Conservation (phyloP, 2,888 invertebrate genomes). For the Axea sp. region DNA sequence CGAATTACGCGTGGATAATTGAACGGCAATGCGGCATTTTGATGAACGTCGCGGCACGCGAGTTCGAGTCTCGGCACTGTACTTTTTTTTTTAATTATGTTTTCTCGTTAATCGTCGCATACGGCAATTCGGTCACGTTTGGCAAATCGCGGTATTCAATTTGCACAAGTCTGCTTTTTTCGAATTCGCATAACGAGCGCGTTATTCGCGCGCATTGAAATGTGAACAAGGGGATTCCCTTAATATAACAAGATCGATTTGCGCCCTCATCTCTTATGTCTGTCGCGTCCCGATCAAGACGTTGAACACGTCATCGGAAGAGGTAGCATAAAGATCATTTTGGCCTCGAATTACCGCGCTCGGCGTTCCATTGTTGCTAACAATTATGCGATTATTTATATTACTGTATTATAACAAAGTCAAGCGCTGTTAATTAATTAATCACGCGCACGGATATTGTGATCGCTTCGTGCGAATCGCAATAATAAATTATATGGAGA, state of each 20-base stretch:
- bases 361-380: conserved; percentile 44
- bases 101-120: not conserved
- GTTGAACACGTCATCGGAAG: conserved; percentile 62
- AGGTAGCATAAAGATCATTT: conserved; percentile 57
- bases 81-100: not conserved
- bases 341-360: conserved; percentile 44
- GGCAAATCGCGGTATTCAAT: conserved; percentile 15
- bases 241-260: conserved; percentile 61
- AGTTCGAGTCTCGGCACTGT: conserved; percentile 1
- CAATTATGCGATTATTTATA: conserved; percentile 43
- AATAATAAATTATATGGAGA: not conserved
- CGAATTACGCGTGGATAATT: too few relatives aligned
- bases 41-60: not conserved
- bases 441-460: not conserved
- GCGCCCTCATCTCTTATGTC: conserved; percentile 61
- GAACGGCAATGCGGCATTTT: too few relatives aligned
- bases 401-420: conserved; percentile 36
- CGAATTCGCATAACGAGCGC: conserved; percentile 37
- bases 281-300: conserved; percentile 56
- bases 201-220: conserved; percentile 44
- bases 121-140: conserved; percentile 25
- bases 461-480: not conserved
- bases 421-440: conserved; percentile 38
- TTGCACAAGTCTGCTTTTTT: conserved; percentile 13
- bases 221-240: conserved; percentile 58